Evolutionary conservation across 2,888 invertebrate genomes (phyloP), one percentile per base, ranked within the genome.

Genomic region (Drosophila kanekoi): DNA sequence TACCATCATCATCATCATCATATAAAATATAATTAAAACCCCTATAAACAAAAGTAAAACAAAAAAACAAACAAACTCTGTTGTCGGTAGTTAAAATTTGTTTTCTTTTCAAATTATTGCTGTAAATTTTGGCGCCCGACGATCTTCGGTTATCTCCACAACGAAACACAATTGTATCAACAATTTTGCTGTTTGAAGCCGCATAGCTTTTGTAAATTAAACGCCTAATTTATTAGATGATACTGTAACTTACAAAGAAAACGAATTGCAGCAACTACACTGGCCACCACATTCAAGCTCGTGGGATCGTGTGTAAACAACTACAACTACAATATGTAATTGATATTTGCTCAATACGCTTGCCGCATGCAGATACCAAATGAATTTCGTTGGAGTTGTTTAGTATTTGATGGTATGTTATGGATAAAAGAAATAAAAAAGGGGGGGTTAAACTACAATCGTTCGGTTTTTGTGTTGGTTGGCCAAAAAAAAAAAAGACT

Each of bases 141-240:
- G 28, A n/a, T 14, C 33, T 23, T 20, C 33, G 28, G 37, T 38
- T 40, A 32, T 5, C 18, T 38, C 45, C 14, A n/a, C 38, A 20
- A 3, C 18, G 43, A 49, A 32, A 58, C 35, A 41, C 38, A 40
- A 28, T n/a, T 61, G 9, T 41, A 48, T 6, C 33, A 47, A 20
- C 14, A 41, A 43, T 33, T 53, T 62, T 53, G 8, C 40, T 58
- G 38, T 45, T 38, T 49, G 4, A 48, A 32, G 35, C 16, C 37
- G 45, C 10, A 52, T 49, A 72, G 41, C 33, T 52, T 45, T 44
- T 58, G 56, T 56, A 69, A 69, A 77, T 59, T 44, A 72, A 67
- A 68, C 79, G 52, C 71, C 63, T 70, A 82, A 68, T 77, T 87
- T 78, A 77, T 79, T 70, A 49, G 60, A 59, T 75, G 75, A 66